phyloP scores from a whole-genome alignment of 2,797 vertebrate species.

The Platyrinchus mystaceus region DNA sequence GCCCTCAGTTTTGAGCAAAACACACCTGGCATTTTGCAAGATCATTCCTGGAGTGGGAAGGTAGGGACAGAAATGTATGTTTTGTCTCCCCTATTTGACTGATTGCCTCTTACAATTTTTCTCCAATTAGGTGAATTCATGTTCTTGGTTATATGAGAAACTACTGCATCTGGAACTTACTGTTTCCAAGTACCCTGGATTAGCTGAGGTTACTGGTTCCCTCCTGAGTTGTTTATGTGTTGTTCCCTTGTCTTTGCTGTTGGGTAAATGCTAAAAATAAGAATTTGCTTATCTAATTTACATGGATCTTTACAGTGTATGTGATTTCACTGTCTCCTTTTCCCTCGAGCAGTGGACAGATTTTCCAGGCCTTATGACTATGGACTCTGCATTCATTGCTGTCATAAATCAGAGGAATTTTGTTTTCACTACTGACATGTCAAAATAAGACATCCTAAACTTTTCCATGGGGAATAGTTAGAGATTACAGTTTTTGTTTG shows the following conservation, averaged over 20 bases:
- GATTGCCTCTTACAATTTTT: background rate
- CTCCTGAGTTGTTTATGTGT: constrained; percentile 27
- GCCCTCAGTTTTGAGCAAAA: background rate
- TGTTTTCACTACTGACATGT: background rate
- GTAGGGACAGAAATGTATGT: background rate
- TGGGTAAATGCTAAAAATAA: constrained; percentile 64
- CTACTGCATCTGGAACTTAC: background rate
- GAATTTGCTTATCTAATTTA: constrained; percentile 66
- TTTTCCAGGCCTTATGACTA: constrained; percentile 45
- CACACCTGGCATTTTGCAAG: background rate
- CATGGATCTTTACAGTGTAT: constrained; percentile 54
- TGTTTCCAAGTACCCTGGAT: background rate
- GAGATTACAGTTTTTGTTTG: background rate
- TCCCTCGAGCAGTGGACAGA: constrained; percentile 40
- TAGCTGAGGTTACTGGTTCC: background rate
- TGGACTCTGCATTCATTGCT: constrained; percentile 29
- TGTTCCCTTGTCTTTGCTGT: constrained; percentile 45
- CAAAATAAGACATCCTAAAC: background rate
- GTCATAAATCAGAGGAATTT: background rate
- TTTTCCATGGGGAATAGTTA: background rate
- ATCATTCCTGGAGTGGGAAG: background rate
- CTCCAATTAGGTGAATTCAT: background rate
- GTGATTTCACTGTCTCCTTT: constrained; percentile 44
- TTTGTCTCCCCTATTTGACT: background rate
- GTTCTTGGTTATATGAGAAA: background rate